These are phyloP conservation scores for Cyprinodon variegatus DNA, from an alignment of 2,113 vertebrate species.

Conservation along the genomic window DNA sequence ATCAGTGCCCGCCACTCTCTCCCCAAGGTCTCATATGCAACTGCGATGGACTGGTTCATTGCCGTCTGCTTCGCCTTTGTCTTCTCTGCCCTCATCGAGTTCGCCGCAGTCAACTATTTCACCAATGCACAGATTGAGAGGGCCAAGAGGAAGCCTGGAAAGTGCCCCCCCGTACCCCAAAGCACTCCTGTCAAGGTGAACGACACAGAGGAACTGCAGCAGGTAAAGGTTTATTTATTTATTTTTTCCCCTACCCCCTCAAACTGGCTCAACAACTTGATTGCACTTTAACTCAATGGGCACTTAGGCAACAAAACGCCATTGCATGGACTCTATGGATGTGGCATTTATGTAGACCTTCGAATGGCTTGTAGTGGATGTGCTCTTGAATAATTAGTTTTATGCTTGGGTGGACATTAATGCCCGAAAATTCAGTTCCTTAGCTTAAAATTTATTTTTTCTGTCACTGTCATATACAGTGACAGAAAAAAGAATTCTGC, in stretches of 20 bases:
- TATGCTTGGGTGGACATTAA: not conserved
- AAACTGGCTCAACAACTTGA: conserved; percentile 39
- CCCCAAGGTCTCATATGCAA: conserved; percentile 98
- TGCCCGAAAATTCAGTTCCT: no score
- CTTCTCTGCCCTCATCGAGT: conserved; percentile 98
- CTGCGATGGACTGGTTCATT: conserved; percentile 99
- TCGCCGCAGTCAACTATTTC: conserved; percentile 98
- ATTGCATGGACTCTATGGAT: conserved; percentile 45
- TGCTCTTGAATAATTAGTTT: conserved; percentile 39
- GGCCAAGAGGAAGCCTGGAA: conserved; percentile 89
- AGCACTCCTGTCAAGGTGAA: conserved; percentile 81
- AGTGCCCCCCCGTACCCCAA: conserved; percentile 82
- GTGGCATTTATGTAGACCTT: conserved; percentile 29
- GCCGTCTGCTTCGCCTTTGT: conserved; percentile 99
- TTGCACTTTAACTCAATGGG: conserved; percentile 41
- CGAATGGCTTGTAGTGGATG: conserved; percentile 16
- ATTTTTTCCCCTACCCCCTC: conserved; percentile 5
- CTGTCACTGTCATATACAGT: no score
- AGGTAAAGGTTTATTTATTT: conserved; percentile 75
- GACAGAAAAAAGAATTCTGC: no score
- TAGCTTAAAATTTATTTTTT: no score
- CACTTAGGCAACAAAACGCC: conserved; percentile 43
- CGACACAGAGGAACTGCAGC: conserved; percentile 81
- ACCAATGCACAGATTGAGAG: conserved; percentile 90
- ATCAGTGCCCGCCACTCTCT: conserved; percentile 98